Conservation (phyloP, 2,797 vertebrate genomes). For the Miichthys miiuy region DNA sequence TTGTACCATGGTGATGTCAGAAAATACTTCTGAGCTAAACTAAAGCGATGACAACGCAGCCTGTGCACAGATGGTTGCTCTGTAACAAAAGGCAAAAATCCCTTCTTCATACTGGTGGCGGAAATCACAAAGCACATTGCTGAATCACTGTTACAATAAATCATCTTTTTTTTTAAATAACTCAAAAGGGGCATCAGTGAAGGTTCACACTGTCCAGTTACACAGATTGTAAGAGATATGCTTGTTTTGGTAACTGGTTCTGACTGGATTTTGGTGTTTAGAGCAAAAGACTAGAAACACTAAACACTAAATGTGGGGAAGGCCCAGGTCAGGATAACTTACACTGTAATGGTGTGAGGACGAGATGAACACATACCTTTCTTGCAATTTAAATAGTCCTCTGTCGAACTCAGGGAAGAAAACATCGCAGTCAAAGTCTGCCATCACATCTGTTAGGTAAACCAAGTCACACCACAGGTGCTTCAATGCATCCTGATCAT, state of each 20-base stretch:
- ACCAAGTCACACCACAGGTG: conserved; percentile 88
- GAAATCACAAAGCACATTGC: background rate
- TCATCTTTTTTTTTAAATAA: background rate
- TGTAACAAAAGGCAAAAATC: conserved; percentile 17
- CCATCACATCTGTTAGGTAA: conserved; percentile 87
- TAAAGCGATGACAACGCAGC: background rate
- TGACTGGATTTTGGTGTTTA: too few relatives aligned
- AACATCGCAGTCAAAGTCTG: conserved; percentile 85
- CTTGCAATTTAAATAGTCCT: conserved; percentile 78
- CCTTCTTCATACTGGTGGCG: background rate
- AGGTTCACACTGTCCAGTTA: background rate
- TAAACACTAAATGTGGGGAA: background rate
- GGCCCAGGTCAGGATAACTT: background rate
- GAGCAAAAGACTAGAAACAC: background rate
- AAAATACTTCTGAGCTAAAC: conserved; percentile 12
- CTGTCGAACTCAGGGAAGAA: conserved; percentile 88
- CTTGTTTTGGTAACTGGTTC: background rate
- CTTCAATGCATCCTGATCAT: conserved; percentile 79
- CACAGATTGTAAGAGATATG: background rate
- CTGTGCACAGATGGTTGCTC: conserved; percentile 12
- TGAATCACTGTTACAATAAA: background rate
- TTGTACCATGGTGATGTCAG: conserved; percentile 14
- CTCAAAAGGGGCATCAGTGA: background rate
- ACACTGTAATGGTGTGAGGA: background rate
- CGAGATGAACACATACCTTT: conserved; percentile 71